Evolutionary conservation across 2,888 invertebrate species (phyloP), one percentile per base, ranked within the genome.

Genomic region (Hirudinaria manillensis): DNA sequence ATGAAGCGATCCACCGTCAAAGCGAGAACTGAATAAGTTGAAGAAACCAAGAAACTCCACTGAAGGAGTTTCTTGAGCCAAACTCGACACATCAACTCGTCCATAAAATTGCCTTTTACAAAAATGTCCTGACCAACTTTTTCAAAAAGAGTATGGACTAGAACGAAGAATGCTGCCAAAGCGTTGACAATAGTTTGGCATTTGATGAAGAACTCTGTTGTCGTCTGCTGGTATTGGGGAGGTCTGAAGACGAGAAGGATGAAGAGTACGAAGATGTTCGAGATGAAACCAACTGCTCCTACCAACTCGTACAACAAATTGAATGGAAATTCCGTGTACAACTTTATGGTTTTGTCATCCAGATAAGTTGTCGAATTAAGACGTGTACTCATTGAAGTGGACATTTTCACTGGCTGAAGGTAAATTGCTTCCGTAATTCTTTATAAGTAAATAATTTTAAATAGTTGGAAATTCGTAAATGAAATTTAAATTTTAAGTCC

Each of bases 11-110:
- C 61, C 6, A 61, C 29, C 1, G 61, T 61, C 61, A 61, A 10
- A 61, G 61, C 61, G 10, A 61, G 24, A 29, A 61, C 61, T 61
- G 61, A 61, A 16, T 61, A 61, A 7, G 61, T 61, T 29, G 61
- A 61, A 61, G 61, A 24, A 7, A 29, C 61, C 24, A 61, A 29
- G 29, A 29, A 61, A 27, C 61, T 29, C 61, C 61, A 61, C 10
- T 27, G 61, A 61, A 29, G 19, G 10, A 29, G 24, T 61, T 61
- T 61, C 24, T 24, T 27, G 24, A 61, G 61, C 61, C 61, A 61
- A 7, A 61, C 7, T 29, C 61, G 7, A 19, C 61, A 61, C 21
- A 61, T 7, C 24, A 61, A 16, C 13, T 61, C 61, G 29, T 61
- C 61, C n/a, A 24, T n/a, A 29, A 61, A 61, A 29, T 19, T 61